Evolutionary conservation across 2,888 invertebrate species (phyloP), one percentile per base, ranked within the genome.

Genomic region (Petrophora chlorosata): DNA sequence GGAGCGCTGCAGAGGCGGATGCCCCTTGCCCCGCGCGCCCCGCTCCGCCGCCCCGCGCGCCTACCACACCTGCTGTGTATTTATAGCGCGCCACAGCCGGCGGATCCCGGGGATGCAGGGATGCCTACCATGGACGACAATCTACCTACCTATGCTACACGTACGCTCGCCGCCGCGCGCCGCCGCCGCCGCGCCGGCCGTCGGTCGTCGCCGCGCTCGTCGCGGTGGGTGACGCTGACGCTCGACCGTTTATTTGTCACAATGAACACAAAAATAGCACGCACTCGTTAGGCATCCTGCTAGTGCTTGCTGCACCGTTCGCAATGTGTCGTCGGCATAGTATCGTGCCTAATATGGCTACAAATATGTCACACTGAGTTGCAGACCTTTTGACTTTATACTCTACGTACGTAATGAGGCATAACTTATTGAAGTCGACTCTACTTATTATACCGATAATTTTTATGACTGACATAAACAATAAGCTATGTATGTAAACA

Each of bases 31-130:
- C 81, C 82, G 79, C 79, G 76, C 73, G 72, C 74, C n/a, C n/a
- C 70, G 14, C 68, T 62, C 66, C 59, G 69, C 60, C 73, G 75
- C 73, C 72, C 66, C 77, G 63, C 76, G 63, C 76, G 70, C 73
- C 75, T 73, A 79, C 81, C 86, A 82, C 89, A 87, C 87, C 87
- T 88, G 88, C 87, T 82, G 86, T 80, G 86, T 89, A 89, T 89
- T 89, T 88, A 88, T 90, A 90, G 87, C 81, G 85, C 78, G 79
- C 69, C 78, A 74, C 76, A 77, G 80, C 79, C 82, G 23, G 23
- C 23, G 23, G 23, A 23, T 2, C 25, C 19, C 25, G 79, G 85
- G 88, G 88, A 84, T 86, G 88, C 82, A 85, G 85, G 85, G 85
- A 84, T 84, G 86, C 66, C 74, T 73, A 73, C 78, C 81, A 75